Base-by-base conservation (phyloP, 2,113 vertebrate genomes). In the Poeciliopsis occidentalis region DNA sequence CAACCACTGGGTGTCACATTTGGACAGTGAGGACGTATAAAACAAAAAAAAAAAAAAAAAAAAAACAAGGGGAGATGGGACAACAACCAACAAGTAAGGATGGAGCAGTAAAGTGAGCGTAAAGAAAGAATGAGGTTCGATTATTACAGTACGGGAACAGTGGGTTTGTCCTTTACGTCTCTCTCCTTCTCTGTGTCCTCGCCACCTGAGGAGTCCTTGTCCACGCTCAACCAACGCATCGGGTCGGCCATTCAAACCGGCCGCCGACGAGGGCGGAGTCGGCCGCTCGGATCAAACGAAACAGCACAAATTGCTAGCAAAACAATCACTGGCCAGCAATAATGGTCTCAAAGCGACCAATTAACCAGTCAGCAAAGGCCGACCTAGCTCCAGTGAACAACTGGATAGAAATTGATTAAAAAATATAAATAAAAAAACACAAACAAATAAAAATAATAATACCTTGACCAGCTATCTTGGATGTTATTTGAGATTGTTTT, bases 141-240 rank as follows among this genome's bases (percentile, higher is more conserved):
- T 89, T 85, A 85, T 93, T 91, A 92, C 91, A 94, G 93, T 93
- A 93, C 92, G 87, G 79, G 89, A 93, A 92, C 86, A 84, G 85
- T 90, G 85, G 87, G 86, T 87, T 76, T 88, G 89, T 90, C 90
- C 82, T 87, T 89, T 87, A 69, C 74, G 29, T 78, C 70, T 84
- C 67, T 81, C 66, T 71, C 67, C 74, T 82, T 73, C 74, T 76
- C 70, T 90, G 83, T 66, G 61, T 81, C 88, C 85, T 87, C 90
- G 85, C 79, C 64, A 84, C 87, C 93, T 88, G 89, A 93, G 89
- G 87, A 91, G 89, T 93, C 90, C 84, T 76, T 69, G 76, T 90
- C 90, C 91, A 91, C 85, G 90, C 90, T 88, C 80, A 89, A 89
- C 89, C 85, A 80, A 85, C 81, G 87, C 85, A 60, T 81, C 71